Evolutionary conservation across 1,140 invertebrate species (phyloP).

Genomic region (Danaus plexippus): DNA sequence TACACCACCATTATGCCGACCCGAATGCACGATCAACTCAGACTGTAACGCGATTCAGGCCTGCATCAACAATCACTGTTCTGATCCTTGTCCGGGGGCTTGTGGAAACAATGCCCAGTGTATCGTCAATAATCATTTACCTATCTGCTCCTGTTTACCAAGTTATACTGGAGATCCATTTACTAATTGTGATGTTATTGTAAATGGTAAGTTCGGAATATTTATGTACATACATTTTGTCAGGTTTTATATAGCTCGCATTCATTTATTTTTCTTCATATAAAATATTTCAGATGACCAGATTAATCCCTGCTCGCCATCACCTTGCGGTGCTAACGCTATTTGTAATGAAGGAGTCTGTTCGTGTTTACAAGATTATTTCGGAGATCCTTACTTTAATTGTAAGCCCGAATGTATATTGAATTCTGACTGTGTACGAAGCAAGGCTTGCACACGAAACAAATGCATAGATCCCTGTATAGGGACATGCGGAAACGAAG

Average conservation of each 20-base stretch:
- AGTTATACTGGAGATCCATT: slow-evolving; percentile 82
- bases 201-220: slow-evolving; percentile 23
- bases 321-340: slow-evolving; percentile 79
- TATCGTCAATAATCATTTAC: slow-evolving; percentile 78
- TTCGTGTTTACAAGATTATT: slow-evolving; percentile 79
- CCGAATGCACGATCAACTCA: slow-evolving; percentile 81
- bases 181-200: slow-evolving; percentile 40
- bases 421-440: slow-evolving; percentile 77
- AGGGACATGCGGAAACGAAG: slow-evolving; percentile 81
- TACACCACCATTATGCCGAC: slow-evolving; percentile 78
- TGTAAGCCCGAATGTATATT: slow-evolving; percentile 80
- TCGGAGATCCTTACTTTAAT: slow-evolving; percentile 71
- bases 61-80: slow-evolving; percentile 78
- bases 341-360: slow-evolving; percentile 75
- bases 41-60: slow-evolving; percentile 78
- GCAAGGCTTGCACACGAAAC: slow-evolving; percentile 80
- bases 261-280: slow-evolving; percentile 5
- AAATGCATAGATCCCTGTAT: slow-evolving; percentile 82
- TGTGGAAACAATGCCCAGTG: slow-evolving; percentile 85
- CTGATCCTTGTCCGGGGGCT: slow-evolving; percentile 79
- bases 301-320: slow-evolving; percentile 75
- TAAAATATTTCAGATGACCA: slow-evolving; percentile 37
- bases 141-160: slow-evolving; percentile 77
- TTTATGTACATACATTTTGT: no score
- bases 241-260: background rate